Evolutionary conservation across 1,140 invertebrate genomes (phyloP).

Genomic region (Leptinotarsa defecta): DNA sequence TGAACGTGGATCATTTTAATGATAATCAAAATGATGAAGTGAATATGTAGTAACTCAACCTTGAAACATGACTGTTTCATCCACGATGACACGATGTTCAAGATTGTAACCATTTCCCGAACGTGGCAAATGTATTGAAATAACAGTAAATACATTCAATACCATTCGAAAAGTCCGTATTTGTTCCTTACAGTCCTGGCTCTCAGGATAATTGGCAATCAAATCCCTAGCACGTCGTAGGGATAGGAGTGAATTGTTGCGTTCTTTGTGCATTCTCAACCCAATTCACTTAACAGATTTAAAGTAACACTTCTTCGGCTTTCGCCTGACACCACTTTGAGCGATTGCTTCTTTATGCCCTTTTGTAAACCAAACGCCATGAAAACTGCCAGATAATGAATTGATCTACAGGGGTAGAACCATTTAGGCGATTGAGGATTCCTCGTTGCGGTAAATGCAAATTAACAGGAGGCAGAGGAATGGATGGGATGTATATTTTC

Average conservation of each 20-base stretch:
- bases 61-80: too few species aligned
- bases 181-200: background rate
- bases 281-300: conserved; percentile 26
- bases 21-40: too few species aligned
- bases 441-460: too few species aligned
- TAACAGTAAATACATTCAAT: background rate
- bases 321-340: conserved; percentile 17
- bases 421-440: too few species aligned
- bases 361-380: conserved; percentile 5
- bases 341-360: conserved; percentile 17
- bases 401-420: background rate
- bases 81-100: too few species aligned
- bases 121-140: too few species aligned
- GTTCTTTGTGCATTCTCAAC: conserved; percentile 14
- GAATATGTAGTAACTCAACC: too few species aligned
- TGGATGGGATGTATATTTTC: too few species aligned
- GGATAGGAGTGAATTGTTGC: conserved; percentile 13
- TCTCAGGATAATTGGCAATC: conserved; percentile 25
- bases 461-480: too few species aligned
- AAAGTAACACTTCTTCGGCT: conserved; percentile 2
- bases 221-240: conserved; percentile 10
- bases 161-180: background rate
- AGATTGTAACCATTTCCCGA: too few species aligned
- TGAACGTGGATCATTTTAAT: too few species aligned
- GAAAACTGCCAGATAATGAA: background rate